A percentile compares a stretch with the other conserved stretches of the same genome.
phyloP scores from a whole-genome alignment of 1,140 invertebrate species.

The Eufriesea mexicana region DNA sequence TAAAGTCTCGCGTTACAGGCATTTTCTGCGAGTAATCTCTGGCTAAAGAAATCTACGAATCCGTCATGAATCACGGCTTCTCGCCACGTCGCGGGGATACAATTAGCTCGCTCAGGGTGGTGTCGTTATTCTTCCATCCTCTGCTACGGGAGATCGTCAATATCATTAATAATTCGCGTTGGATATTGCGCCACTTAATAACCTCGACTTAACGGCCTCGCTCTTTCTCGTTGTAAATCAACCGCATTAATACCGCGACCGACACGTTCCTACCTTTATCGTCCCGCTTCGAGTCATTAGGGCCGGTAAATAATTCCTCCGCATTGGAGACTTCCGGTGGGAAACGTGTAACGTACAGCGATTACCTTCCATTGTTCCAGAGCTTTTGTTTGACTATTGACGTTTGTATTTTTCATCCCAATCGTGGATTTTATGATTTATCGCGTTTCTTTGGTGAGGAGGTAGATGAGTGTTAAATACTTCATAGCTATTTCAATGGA shows the following conservation, averaged over 20 bases:
- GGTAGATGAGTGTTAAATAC: no score
- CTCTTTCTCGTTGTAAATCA: slow-evolving; percentile 59
- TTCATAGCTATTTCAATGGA: no score
- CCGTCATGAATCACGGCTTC: slow-evolving; percentile 6
- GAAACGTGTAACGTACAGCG: not conserved
- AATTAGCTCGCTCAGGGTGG: slow-evolving; percentile 12
- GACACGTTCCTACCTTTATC: slow-evolving; percentile 36
- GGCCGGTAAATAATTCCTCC: slow-evolving; percentile 18
- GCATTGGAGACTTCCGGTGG: not conserved
- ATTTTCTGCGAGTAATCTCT: not conserved
- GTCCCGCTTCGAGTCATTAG: slow-evolving; percentile 9
- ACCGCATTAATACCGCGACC: slow-evolving; percentile 55
- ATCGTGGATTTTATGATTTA: no score
- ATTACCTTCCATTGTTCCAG: no score
- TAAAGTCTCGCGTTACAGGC: slow-evolving; percentile 8
- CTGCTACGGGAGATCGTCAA: slow-evolving; percentile 44
- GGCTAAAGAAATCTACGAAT: slow-evolving; percentile 32
- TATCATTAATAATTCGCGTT: slow-evolving; percentile 65
- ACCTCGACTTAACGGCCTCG: slow-evolving; percentile 54
- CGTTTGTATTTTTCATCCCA: no score
- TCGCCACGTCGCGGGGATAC: slow-evolving; percentile 4
- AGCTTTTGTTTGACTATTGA: no score
- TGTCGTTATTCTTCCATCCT: slow-evolving; percentile 37
- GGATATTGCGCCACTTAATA: slow-evolving; percentile 64
- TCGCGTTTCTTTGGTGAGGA: no score